Percentiles rank a stretch among this genome's conserved stretches.
Evolutionary conservation across 2,888 invertebrate species (phyloP).

Genomic region (Schrankia costaestrigalis): DNA sequence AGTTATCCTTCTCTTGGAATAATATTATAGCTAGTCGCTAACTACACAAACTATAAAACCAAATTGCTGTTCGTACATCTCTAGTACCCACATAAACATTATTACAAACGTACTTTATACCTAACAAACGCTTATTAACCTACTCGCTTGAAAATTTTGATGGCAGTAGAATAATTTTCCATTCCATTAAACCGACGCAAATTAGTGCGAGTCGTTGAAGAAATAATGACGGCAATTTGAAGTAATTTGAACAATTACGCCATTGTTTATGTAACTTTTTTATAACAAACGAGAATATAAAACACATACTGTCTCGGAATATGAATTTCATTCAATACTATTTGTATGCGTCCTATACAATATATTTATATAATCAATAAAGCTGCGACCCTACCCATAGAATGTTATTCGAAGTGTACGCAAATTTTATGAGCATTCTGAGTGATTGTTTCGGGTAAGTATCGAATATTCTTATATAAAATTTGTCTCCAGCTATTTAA

Average conservation of each 20-base stretch:
- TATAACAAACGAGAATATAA: slow-evolving; percentile 10
- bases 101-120: slow-evolving; percentile 44
- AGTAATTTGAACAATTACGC: slow-evolving; percentile 56
- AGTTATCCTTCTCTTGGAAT: too few species aligned
- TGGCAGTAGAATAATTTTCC: slow-evolving; percentile 60
- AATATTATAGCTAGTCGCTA: too few species aligned
- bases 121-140: slow-evolving; percentile 15
- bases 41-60: too few species aligned
- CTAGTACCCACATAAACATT: too few species aligned
- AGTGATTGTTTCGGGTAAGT: too few species aligned
- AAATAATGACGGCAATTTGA: slow-evolving; percentile 51
- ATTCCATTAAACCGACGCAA: slow-evolving; percentile 51
- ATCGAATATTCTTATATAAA: too few species aligned
- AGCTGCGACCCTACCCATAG: slow-evolving; percentile 1
- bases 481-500: too few species aligned
- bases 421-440: too few species aligned
- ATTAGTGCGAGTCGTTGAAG: slow-evolving; percentile 50
- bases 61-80: too few species aligned
- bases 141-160: slow-evolving; percentile 19
- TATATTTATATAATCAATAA: slow-evolving; percentile 1
- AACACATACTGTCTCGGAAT: slow-evolving; percentile 5
- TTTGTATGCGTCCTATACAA: background rate
- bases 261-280: slow-evolving; percentile 27
- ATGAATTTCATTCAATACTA: background rate
- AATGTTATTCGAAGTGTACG: too few species aligned